phyloP scores from a whole-genome alignment of 2,113 vertebrate species.

The Morone saxatilis region DNA sequence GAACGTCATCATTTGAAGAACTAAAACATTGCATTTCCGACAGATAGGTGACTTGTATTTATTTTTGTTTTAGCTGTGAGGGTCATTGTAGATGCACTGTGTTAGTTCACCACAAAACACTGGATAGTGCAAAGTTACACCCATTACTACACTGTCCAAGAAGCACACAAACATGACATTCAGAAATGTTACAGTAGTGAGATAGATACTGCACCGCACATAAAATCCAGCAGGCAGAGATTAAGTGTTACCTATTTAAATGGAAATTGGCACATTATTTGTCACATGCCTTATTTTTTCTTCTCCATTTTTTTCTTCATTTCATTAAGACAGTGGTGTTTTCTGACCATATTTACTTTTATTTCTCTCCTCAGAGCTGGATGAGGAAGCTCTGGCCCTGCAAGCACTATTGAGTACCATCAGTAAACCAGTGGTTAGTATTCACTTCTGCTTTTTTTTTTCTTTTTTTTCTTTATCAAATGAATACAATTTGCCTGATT shows the following conservation, averaged over 20 bases:
- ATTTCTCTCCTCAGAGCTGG: conserved; percentile 86
- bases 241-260: neutral
- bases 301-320: neutral
- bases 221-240: neutral
- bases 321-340: neutral
- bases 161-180: neutral
- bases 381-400: conserved; percentile 91
- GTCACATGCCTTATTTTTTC: neutral
- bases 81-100: neutral
- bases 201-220: neutral
- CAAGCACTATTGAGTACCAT: conserved; percentile 89
- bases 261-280: neutral
- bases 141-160: neutral
- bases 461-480: neutral
- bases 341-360: neutral
- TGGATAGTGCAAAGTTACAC: neutral
- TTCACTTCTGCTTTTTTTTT: conserved; percentile 6
- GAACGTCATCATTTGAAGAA: neutral
- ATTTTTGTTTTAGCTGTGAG: neutral
- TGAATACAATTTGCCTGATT: conserved; percentile 32
- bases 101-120: neutral
- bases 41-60: neutral
- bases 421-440: conserved; percentile 92
- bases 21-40: neutral
- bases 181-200: neutral